Evolutionary conservation across 2,888 invertebrate species (phyloP).

Genomic region (Keiferia lycopersicella): DNA sequence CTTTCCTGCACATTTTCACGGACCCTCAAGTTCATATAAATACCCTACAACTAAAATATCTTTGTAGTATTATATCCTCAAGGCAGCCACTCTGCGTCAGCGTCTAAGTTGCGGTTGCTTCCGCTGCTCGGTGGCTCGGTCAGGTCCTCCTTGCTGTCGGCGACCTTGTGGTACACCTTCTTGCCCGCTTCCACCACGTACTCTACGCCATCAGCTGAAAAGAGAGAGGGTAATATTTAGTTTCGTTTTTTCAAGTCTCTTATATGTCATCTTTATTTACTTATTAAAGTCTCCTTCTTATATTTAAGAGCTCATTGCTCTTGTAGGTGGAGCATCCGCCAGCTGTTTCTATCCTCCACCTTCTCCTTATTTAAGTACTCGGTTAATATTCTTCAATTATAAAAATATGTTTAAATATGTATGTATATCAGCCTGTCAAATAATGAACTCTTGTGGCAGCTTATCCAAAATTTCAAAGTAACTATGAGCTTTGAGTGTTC

Average conservation of each 20-base stretch:
- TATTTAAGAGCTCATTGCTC: no score
- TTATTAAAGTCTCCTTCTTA: no score
- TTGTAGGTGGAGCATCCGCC: no score
- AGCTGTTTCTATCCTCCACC: no score
- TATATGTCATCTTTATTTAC: no score
- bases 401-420: no score
- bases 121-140: conserved; percentile 54
- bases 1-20: no score
- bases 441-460: no score
- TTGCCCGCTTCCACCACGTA: conserved; percentile 86
- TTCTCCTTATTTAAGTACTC: no score
- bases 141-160: conserved; percentile 70
- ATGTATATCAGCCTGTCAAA: no score
- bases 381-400: no score
- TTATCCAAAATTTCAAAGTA: no score
- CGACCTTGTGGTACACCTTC: conserved; percentile 85
- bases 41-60: not conserved
- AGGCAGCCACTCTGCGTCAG: conserved; percentile 82
- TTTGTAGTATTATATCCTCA: conserved; percentile 37
- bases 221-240: not conserved
- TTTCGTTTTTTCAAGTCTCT: not conserved
- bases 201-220: conserved; percentile 83
- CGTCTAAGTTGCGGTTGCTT: conserved; percentile 48
- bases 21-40: not conserved
- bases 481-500: not conserved